Conservation (phyloP, 1,140 invertebrate genomes). For the Leptinotarsa lineolata region DNA sequence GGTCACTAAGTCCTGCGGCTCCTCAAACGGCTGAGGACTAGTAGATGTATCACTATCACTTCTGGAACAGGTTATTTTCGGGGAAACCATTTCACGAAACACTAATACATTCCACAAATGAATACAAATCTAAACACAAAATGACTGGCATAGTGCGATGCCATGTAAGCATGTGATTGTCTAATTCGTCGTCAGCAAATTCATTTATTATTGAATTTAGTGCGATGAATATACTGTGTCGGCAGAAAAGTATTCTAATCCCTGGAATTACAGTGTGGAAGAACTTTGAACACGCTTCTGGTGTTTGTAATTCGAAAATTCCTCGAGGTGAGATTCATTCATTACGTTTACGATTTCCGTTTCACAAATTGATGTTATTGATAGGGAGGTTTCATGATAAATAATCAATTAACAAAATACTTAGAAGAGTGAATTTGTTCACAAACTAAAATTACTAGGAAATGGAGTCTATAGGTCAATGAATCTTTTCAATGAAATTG, state of each 20-base stretch:
- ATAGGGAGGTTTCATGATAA: too few species aligned
- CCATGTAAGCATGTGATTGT: not conserved
- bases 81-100: constrained; percentile 22
- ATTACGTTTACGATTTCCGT: too few species aligned
- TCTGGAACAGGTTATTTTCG: constrained; percentile 6
- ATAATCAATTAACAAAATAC: too few species aligned
- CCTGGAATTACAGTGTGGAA: too few species aligned
- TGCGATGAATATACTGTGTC: not conserved
- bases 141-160: not conserved
- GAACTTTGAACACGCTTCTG: too few species aligned
- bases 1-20: constrained; percentile 52
- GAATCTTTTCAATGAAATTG: too few species aligned
- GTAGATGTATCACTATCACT: constrained; percentile 35
- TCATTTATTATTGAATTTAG: not conserved
- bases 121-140: not conserved
- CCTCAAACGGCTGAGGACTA: constrained; percentile 43
- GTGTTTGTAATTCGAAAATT: too few species aligned
- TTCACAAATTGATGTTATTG: too few species aligned
- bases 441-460: too few species aligned
- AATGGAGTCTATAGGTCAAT: too few species aligned
- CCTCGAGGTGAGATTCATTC: too few species aligned
- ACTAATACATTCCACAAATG: not conserved
- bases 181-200: not conserved
- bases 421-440: too few species aligned
- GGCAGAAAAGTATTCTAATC: not conserved